A percentile compares a stretch with the other conserved stretches of the same genome.
Conservation (phyloP, 2,888 invertebrate genomes). For the Tolmerus cingulatus region DNA sequence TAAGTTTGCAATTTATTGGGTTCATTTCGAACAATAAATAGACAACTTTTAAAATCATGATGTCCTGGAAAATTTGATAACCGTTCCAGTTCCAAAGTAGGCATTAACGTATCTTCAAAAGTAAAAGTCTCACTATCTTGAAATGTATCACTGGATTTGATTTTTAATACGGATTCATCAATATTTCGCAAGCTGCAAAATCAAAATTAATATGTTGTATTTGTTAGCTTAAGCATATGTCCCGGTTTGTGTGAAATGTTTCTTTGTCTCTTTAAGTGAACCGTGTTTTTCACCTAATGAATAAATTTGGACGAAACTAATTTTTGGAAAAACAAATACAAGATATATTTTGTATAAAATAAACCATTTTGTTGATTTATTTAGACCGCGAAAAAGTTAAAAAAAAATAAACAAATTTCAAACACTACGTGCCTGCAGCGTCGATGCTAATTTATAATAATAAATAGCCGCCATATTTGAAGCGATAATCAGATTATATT, state of each 20-base stretch:
- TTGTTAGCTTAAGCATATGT: background rate
- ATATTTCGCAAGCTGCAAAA: slow-evolving; percentile 52
- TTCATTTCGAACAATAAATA: background rate
- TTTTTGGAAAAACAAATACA: too few relatives aligned
- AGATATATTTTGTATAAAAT: too few relatives aligned
- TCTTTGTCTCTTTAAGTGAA: background rate
- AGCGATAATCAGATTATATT: too few relatives aligned
- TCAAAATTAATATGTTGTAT: background rate
- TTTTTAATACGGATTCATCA: slow-evolving; percentile 56
- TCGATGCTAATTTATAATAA: too few relatives aligned
- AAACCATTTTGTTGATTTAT: too few relatives aligned
- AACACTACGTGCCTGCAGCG: too few relatives aligned
- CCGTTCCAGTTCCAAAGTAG: slow-evolving; percentile 51
- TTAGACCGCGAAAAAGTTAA: too few relatives aligned
- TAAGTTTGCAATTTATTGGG: slow-evolving; percentile 29
- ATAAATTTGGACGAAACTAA: too few relatives aligned
- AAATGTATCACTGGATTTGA: slow-evolving; percentile 48
- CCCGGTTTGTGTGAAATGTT: background rate
- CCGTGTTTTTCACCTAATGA: background rate
- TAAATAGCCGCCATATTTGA: too few relatives aligned
- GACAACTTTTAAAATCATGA: slow-evolving; percentile 47
- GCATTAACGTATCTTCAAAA: slow-evolving; percentile 52
- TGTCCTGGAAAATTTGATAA: slow-evolving; percentile 42
- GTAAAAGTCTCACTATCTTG: slow-evolving; percentile 55
- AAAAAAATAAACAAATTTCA: too few relatives aligned